phyloP scores from a whole-genome alignment of 2,113 vertebrate species.

The Hippocampus zosterae region DNA sequence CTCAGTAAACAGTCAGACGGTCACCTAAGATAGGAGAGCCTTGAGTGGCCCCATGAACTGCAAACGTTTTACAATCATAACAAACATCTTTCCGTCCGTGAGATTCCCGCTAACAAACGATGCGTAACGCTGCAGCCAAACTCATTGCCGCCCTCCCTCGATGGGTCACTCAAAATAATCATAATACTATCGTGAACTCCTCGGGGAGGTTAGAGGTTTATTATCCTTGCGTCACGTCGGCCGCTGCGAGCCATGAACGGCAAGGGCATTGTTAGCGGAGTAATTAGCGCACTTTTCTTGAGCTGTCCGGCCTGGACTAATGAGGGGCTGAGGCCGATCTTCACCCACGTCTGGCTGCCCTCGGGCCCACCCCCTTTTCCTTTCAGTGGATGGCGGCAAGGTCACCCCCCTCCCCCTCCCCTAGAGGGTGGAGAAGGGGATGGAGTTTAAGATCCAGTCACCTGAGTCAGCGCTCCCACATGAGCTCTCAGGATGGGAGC shows the following conservation, averaged over 20 bases:
- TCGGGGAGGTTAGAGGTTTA: constrained; percentile 61
- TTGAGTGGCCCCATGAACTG: constrained; percentile 53
- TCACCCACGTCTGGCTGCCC: constrained; percentile 44
- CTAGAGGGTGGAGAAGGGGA: constrained; percentile 31
- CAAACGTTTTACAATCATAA: constrained; percentile 53
- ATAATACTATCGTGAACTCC: constrained; percentile 65
- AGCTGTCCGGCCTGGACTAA: constrained; percentile 69
- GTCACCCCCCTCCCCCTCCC: constrained; percentile 62
- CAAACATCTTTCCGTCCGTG: constrained; percentile 40
- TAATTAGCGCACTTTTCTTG: constrained; percentile 75
- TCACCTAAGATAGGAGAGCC: constrained; percentile 47
- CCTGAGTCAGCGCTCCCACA: constrained; percentile 80
- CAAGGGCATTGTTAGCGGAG: constrained; percentile 73
- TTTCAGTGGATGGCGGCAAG: constrained; percentile 67
- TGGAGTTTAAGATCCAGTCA: constrained; percentile 67
- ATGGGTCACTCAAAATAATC: constrained; percentile 64
- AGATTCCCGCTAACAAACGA: constrained; percentile 20
- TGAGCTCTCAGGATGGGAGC: constrained; percentile 49
- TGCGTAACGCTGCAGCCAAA: constrained; percentile 18
- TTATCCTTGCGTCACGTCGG: constrained; percentile 63
- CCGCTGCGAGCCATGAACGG: constrained; percentile 63
- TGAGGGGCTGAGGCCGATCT: constrained; percentile 58
- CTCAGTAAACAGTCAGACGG: constrained; percentile 43
- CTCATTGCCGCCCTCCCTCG: constrained; percentile 41
- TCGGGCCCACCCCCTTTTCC: constrained; percentile 29